These are phyloP conservation scores for Paracentrotus lividus DNA, from an alignment of 53 echinoderm and acorn worm species.

Conservation along the genomic window DNA sequence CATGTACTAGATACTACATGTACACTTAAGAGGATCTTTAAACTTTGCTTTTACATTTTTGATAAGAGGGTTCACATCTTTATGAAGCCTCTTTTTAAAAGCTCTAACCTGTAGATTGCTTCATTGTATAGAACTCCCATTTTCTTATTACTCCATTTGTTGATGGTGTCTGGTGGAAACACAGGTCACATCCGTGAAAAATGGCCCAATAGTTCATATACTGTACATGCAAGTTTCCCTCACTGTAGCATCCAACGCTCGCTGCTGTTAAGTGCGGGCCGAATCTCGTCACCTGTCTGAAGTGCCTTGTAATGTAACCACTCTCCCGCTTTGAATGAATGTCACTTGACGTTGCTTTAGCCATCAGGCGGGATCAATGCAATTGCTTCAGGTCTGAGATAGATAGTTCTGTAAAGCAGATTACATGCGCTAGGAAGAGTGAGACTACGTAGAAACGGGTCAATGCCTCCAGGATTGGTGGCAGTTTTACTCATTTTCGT, in stretches of 20 bases:
- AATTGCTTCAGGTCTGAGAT: constrained; percentile 1
- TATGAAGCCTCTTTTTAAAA: background rate
- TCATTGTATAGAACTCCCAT: background rate
- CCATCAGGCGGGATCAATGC: constrained; percentile 12
- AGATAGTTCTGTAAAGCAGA: background rate
- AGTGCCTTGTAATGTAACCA: constrained; percentile 17
- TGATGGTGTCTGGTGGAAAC: background rate
- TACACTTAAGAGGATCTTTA: background rate
- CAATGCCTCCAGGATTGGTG: background rate
- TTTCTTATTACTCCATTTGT: background rate
- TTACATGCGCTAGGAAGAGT: background rate
- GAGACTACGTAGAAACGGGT: background rate
- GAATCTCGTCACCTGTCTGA: background rate
- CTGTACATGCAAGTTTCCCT: background rate
- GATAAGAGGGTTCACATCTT: background rate
- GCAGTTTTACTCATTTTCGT: background rate
- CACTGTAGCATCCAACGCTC: background rate
- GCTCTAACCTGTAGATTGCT: background rate
- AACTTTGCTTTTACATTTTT: background rate
- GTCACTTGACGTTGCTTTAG: background rate
- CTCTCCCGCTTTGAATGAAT: constrained; percentile 23
- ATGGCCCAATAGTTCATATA: background rate
- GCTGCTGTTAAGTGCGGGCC: background rate
- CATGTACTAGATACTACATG: too few relatives aligned
- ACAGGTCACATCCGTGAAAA: background rate